Evolutionary conservation across 2,797 vertebrate species (phyloP).

Genomic region (Syndactyla subalaris): DNA sequence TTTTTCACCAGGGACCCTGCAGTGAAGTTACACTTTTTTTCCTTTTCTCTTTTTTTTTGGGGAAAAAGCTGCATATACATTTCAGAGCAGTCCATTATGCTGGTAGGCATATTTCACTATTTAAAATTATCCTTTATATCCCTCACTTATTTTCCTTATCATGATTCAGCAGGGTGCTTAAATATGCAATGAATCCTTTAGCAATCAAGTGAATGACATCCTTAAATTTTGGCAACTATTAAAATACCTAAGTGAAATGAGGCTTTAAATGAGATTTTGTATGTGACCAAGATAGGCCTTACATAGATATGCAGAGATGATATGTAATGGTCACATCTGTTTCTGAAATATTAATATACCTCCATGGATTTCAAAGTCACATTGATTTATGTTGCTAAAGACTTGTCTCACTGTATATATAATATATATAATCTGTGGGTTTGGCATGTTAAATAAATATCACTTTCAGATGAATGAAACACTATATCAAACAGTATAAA

Average conservation of each 20-base stretch:
- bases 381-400: not conserved
- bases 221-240: conserved; percentile 15
- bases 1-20: not conserved
- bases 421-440: not conserved
- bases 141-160: not conserved
- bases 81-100: not conserved
- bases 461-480: not conserved
- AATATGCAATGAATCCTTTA: not conserved
- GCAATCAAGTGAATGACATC: conserved; percentile 4
- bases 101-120: not conserved
- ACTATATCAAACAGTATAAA: not conserved
- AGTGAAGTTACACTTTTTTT: not conserved
- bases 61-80: not conserved
- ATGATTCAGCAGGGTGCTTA: not conserved
- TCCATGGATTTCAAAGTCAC: not conserved
- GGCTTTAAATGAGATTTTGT: conserved; percentile 13
- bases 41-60: fast-evolving
- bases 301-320: not conserved
- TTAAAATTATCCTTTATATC: not conserved
- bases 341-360: not conserved
- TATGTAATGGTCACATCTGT: not conserved
- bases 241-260: conserved; percentile 16
- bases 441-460: not conserved
- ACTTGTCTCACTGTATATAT: not conserved
- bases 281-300: not conserved